These are phyloP conservation scores for Gymnocephalus cernua DNA, from an alignment of 2,113 vertebrate species.

Conservation along the genomic window DNA sequence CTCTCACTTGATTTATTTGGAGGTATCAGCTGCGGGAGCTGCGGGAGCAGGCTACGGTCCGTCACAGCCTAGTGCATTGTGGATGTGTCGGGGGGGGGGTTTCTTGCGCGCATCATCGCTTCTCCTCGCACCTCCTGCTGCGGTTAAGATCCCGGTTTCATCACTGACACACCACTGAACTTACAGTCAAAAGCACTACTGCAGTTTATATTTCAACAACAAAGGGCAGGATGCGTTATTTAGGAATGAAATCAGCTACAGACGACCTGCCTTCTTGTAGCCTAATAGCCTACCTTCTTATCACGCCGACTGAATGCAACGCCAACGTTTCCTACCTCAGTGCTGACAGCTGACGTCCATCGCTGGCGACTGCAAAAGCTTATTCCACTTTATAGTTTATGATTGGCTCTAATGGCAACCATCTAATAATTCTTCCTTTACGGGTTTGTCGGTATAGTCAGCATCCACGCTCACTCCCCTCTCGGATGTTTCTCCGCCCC, in stretches of 20 bases:
- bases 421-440: conserved; percentile 19
- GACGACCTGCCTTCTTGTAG: neutral
- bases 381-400: conserved; percentile 38
- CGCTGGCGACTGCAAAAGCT: conserved; percentile 10
- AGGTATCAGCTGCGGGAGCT: conserved; percentile 78
- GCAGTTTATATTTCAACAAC: neutral
- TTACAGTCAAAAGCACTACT: conserved; percentile 8
- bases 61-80: conserved; percentile 69
- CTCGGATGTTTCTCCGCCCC: conserved; percentile 8
- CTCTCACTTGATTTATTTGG: conserved; percentile 41
- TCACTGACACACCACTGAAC: conserved; percentile 31
- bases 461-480: conserved; percentile 37
- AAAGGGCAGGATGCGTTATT: neutral
- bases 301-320: neutral
- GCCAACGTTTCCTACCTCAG: conserved; percentile 67
- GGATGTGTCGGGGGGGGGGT: conserved; percentile 40
- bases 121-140: conserved; percentile 40
- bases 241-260: neutral
- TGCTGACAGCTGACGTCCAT: conserved; percentile 64
- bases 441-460: conserved; percentile 23
- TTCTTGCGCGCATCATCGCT: conserved; percentile 44
- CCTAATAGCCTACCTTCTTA: neutral
- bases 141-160: conserved; percentile 13
- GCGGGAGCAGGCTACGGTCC: conserved; percentile 57
- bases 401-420: conserved; percentile 1